Base-by-base conservation (phyloP, 2,797 vertebrate species). In the Pterois miles region DNA sequence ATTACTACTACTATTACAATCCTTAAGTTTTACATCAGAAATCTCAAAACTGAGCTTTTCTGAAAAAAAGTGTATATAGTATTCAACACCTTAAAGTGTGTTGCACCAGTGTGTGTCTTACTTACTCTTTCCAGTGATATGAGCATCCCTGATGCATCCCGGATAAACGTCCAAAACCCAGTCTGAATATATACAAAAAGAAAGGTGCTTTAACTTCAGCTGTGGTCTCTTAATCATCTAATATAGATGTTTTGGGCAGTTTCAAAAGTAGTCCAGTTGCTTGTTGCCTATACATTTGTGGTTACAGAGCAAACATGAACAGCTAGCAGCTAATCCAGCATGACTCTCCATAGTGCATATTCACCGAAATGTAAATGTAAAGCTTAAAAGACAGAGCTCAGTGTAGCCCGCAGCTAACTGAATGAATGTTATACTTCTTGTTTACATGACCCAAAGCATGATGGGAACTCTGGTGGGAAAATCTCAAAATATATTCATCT, bases 391-490 rank as follows among this genome's bases (percentile, higher is more conserved):
- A 38, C 14, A 25, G 5, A 27, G 12, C 23, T 59, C 7, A 18
- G 57, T 76, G 25, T 29, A 64, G 25, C 34, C 18, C 12, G 25
- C 18, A 68, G 58, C 43, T 54, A 14, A 53, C 18, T 36, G 54
- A 34, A 23, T 6, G 27, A 71, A 52, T 20, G n/a, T 34, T 63
- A 10, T 23, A 46, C 57, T 36, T 65, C 56, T 16, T 60, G 58
- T 75, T 72, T 40, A 63, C 52, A 50, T 71, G 2, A 52, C 52
- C 22, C 38, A 65, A 62, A 67, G 54, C 50, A 66, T 58, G 57
- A 76, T 34, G 33, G 33, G 33, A 34, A 34, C 33, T 7, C 33
- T 66, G 27, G 13, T 65, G 73, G 52, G 38, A 65, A 74, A 68
- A 53, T 38, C 25, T 74, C 25, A 48, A 76, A 48, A 74, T 60